phyloP scores from a whole-genome alignment of 2,797 vertebrate genomes.

The Sebastes oblongus region DNA sequence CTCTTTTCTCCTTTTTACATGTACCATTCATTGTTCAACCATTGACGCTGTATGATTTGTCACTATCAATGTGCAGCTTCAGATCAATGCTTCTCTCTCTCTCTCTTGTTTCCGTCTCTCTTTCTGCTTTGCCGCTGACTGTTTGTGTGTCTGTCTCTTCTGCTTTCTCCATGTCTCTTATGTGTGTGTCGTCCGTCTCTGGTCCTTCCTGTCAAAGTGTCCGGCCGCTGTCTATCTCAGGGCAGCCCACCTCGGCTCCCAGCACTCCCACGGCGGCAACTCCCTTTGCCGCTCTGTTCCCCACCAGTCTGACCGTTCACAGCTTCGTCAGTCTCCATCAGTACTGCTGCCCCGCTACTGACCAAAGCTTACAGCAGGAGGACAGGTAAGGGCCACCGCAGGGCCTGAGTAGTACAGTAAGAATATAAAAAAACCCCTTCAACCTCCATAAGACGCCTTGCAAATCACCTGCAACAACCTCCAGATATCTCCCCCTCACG shows the following conservation, averaged over 20 bases:
- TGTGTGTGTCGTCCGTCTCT: conserved; percentile 47
- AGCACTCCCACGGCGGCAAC: conserved; percentile 64
- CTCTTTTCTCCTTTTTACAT: conserved; percentile 23
- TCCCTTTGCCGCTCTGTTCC: conserved; percentile 61
- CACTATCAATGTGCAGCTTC: conserved; percentile 54
- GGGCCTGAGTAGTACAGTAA: conserved; percentile 43
- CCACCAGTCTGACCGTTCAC: conserved; percentile 78
- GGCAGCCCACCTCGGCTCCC: conserved; percentile 76
- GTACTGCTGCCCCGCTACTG: conserved; percentile 78
- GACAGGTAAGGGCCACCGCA: conserved; percentile 74
- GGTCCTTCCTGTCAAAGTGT: conserved; percentile 63
- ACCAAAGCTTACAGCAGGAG: conserved; percentile 64
- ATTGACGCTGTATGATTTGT: conserved; percentile 44
- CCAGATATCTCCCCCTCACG: background rate
- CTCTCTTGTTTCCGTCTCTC: background rate
- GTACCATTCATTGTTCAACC: conserved; percentile 51
- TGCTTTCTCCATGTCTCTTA: conserved; percentile 54
- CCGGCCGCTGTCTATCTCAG: conserved; percentile 66
- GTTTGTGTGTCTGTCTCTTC: conserved; percentile 66
- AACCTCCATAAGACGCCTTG: background rate
- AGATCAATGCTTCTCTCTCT: conserved; percentile 34
- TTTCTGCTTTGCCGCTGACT: conserved; percentile 60
- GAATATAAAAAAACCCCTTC: background rate
- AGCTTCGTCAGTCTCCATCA: conserved; percentile 81
- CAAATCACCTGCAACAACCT: conserved; percentile 4